Conservation (phyloP, 1,140 invertebrate species). For the Acyrthosiphon pisum region DNA sequence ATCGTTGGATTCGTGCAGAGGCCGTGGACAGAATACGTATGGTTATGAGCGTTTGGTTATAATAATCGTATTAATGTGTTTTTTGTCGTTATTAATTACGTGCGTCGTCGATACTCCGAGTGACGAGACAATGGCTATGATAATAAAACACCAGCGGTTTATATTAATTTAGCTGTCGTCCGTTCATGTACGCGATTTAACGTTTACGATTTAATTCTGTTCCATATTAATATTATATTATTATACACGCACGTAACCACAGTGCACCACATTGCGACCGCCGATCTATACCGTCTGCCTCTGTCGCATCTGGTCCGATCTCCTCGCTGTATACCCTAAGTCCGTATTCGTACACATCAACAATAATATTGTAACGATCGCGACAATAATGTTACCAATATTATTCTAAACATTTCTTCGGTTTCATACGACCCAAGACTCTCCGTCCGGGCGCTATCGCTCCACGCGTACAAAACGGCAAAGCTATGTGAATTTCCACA, state of each 20-base stretch:
- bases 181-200: background rate
- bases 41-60: background rate
- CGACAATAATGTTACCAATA: background rate
- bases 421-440: background rate
- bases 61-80: background rate
- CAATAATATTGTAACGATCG: background rate
- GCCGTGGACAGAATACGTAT: background rate
- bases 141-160: background rate
- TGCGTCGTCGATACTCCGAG: background rate
- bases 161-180: conserved; percentile 11
- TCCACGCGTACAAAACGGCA: background rate
- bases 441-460: background rate
- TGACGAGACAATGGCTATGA: background rate
- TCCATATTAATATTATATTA: background rate
- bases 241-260: background rate
- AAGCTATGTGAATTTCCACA: conserved; percentile 30
- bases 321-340: background rate
- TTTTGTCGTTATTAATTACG: background rate
- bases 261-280: background rate
- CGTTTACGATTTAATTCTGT: background rate
- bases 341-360: background rate
- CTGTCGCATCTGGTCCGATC: background rate
- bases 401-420: background rate
- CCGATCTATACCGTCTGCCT: too few relatives aligned
- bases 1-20: background rate